phyloP scores from a whole-genome alignment of 2,113 vertebrate species.

The Mellivora capensis region DNA sequence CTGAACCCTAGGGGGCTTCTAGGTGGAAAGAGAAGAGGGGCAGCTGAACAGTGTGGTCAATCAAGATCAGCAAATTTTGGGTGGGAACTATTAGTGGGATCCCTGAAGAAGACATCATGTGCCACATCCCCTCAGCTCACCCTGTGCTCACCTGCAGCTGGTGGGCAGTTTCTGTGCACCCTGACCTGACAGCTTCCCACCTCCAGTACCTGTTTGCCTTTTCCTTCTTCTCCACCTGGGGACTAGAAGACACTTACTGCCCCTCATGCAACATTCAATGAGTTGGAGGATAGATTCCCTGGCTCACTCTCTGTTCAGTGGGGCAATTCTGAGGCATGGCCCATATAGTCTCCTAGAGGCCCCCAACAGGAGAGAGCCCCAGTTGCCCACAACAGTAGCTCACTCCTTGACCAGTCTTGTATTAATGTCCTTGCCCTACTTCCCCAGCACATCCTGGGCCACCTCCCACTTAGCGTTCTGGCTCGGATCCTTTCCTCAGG shows the following conservation, averaged over 20 bases:
- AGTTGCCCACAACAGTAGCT: not conserved
- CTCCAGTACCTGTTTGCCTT: not conserved
- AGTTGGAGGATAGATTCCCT: not conserved
- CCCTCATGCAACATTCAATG: not conserved
- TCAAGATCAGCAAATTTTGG: not conserved
- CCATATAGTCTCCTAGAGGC: not conserved
- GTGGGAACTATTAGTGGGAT: not conserved
- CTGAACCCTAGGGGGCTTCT: not conserved
- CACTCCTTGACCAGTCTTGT: not conserved
- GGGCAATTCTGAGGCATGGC: not conserved
- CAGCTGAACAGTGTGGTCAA: not conserved
- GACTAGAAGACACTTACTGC: not conserved
- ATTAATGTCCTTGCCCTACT: too few species aligned
- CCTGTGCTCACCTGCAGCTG: not conserved
- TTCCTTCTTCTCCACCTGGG: not conserved
- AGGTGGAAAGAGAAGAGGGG: not conserved
- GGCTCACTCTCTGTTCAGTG: not conserved
- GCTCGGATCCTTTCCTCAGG: not conserved
- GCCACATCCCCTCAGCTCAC: not conserved
- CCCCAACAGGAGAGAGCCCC: not conserved
- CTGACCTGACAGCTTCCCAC: not conserved
- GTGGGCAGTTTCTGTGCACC: not conserved
- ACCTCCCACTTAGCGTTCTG: not conserved
- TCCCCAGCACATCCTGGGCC: not conserved
- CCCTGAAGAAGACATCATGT: rapidly evolving